Percentiles rank a stretch among this genome's conserved stretches.
Conservation (phyloP, 2,797 vertebrate species). For the Urocyon cinereoargenteus region DNA sequence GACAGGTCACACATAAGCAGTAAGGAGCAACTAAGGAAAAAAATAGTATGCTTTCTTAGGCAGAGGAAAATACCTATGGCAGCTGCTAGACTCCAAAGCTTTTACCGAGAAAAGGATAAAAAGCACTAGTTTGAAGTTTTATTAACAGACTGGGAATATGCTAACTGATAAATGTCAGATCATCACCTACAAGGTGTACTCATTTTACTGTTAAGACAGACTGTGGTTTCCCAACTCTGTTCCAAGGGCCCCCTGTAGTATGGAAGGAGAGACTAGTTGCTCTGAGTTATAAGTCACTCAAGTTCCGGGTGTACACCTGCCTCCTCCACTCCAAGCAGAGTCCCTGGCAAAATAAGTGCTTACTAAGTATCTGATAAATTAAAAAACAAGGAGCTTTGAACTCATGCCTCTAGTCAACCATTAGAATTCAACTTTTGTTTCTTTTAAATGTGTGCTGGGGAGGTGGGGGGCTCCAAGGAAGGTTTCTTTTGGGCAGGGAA, state of each 20-base stretch:
- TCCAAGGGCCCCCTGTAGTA: background rate
- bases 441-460: slow-evolving; percentile 46
- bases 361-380: slow-evolving; percentile 60
- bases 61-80: background rate
- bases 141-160: background rate
- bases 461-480: background rate
- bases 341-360: slow-evolving; percentile 61
- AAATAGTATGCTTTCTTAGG: background rate
- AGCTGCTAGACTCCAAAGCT: background rate
- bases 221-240: slow-evolving; percentile 25
- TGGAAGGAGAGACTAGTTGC: background rate
- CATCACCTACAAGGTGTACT: background rate
- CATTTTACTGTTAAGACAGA: background rate
- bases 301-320: background rate
- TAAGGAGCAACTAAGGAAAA: background rate
- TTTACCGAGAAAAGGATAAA: background rate
- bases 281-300: background rate
- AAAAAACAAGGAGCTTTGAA: slow-evolving; percentile 64
- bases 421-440: slow-evolving; percentile 46
- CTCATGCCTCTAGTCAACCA: background rate
- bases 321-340: slow-evolving; percentile 11
- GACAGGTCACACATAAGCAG: background rate
- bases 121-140: background rate
- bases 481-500: slow-evolving; percentile 16
- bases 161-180: slow-evolving; percentile 16